Evolutionary conservation across 2,113 vertebrate species (phyloP).

Genomic region (Gopherus flavomarginatus): DNA sequence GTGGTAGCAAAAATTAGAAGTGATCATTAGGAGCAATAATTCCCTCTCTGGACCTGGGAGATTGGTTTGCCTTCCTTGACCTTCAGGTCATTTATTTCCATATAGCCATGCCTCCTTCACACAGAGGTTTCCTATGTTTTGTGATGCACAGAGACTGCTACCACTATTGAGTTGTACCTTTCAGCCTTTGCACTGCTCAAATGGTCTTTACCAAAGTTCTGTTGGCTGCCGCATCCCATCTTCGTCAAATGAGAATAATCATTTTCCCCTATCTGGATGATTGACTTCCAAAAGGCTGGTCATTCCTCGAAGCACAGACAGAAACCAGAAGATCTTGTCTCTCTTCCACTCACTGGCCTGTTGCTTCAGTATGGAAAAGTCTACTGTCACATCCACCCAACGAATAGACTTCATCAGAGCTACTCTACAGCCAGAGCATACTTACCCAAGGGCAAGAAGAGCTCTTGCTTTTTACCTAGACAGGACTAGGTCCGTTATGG

Average conservation of each 20-base stretch:
- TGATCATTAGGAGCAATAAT: background rate
- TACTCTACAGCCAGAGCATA: too few relatives aligned
- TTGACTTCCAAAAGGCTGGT: background rate
- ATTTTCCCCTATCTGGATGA: background rate
- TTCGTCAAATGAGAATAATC: background rate
- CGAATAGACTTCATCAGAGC: too few relatives aligned
- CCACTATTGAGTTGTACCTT: background rate
- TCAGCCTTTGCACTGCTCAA: background rate
- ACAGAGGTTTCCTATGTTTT: background rate
- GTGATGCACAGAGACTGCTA: background rate
- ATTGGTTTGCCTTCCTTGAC: background rate
- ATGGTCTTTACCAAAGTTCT: background rate
- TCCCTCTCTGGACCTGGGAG: background rate
- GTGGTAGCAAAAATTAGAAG: background rate
- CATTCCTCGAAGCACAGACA: too few relatives aligned
- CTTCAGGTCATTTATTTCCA: background rate
- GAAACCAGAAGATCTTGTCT: too few relatives aligned
- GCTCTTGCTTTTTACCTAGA: background rate
- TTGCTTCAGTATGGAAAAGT: too few relatives aligned
- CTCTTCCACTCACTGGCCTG: too few relatives aligned
- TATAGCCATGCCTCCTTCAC: background rate
- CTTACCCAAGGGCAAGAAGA: background rate
- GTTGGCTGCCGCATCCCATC: background rate
- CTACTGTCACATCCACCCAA: too few relatives aligned
- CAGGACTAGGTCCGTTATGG: background rate